Evolutionary conservation across 2,797 vertebrate species (phyloP).

Genomic region (Nannoperca obscura): DNA sequence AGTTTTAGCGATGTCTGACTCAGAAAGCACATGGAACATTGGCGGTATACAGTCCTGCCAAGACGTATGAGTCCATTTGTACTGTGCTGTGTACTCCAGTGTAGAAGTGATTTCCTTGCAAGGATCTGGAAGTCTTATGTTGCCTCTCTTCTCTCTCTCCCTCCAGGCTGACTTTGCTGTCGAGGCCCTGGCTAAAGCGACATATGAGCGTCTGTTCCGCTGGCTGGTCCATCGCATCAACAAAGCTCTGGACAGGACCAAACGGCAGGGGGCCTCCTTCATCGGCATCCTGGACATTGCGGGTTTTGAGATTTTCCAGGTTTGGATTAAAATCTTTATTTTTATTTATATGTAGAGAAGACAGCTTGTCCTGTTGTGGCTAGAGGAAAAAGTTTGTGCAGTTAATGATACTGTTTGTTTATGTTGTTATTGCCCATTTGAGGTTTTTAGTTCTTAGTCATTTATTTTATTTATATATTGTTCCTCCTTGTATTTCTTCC

Average conservation of each 20-base stretch:
- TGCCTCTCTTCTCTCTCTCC: not conserved
- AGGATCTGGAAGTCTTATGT: slow-evolving; percentile 3
- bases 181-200: slow-evolving; percentile 96
- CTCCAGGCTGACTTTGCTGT: slow-evolving; percentile 96
- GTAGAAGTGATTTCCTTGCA: not conserved
- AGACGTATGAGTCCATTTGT: slow-evolving; percentile 7
- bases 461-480: slow-evolving; percentile 1
- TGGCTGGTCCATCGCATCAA: slow-evolving; percentile 98
- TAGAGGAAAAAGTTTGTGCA: not conserved
- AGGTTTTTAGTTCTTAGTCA: slow-evolving; percentile 2
- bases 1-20: slow-evolving; percentile 24
- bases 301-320: slow-evolving; percentile 98
- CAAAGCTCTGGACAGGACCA: slow-evolving; percentile 97
- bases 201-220: slow-evolving; percentile 97
- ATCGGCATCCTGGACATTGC: slow-evolving; percentile 99
- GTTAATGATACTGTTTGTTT: not conserved
- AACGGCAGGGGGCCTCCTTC: slow-evolving; percentile 98
- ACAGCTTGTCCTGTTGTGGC: not conserved
- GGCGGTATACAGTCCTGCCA: not conserved
- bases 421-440: not conserved
- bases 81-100: too few relatives aligned
- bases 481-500: slow-evolving; percentile 17
- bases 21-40: slow-evolving; percentile 15
- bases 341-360: not conserved
- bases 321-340: slow-evolving; percentile 57